These are phyloP conservation scores for Lepus europaeus DNA, from an alignment of 2,113 vertebrate species.

Conservation along the genomic window DNA sequence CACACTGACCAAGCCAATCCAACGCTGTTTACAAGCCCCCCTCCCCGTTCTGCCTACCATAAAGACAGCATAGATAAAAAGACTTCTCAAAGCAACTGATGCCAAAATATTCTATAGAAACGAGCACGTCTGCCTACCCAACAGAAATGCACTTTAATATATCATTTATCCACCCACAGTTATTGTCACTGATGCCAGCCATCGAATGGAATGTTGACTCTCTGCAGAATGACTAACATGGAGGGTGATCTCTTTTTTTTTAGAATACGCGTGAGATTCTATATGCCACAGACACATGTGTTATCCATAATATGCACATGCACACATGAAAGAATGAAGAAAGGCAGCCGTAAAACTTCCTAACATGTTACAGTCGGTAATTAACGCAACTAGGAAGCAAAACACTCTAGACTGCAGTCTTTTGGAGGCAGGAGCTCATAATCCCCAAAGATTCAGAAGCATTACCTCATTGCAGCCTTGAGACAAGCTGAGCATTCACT, in stretches of 20 bases:
- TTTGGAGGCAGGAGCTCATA: constrained; percentile 86
- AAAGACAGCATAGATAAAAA: constrained; percentile 70
- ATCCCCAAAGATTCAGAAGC: constrained; percentile 88
- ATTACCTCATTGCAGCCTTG: constrained; percentile 90
- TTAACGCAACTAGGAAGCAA: constrained; percentile 73
- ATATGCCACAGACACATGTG: constrained; percentile 72
- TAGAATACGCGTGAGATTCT: constrained; percentile 70
- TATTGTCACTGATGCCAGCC: constrained; percentile 70
- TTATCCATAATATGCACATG: constrained; percentile 70
- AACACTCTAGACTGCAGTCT: constrained; percentile 88
- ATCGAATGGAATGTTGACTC: constrained; percentile 74
- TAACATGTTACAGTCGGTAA: constrained; percentile 64
- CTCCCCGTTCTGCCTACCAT: background rate
- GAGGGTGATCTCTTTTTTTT: constrained; percentile 74
- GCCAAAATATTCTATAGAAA: constrained; percentile 71
- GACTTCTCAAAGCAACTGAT: constrained; percentile 65
- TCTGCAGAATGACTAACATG: constrained; percentile 76
- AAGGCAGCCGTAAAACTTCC: constrained; percentile 78
- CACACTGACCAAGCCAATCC: constrained; percentile 58
- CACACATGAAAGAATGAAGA: constrained; percentile 70
- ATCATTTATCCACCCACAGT: constrained; percentile 76
- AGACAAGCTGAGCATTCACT: constrained; percentile 94
- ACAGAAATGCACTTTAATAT: constrained; percentile 72
- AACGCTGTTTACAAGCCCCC: constrained; percentile 21
- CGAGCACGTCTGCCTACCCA: constrained; percentile 78